Evolutionary conservation across 2,888 invertebrate species (phyloP), one percentile per base, ranked within the genome.

Genomic region (Orthosia cruda): DNA sequence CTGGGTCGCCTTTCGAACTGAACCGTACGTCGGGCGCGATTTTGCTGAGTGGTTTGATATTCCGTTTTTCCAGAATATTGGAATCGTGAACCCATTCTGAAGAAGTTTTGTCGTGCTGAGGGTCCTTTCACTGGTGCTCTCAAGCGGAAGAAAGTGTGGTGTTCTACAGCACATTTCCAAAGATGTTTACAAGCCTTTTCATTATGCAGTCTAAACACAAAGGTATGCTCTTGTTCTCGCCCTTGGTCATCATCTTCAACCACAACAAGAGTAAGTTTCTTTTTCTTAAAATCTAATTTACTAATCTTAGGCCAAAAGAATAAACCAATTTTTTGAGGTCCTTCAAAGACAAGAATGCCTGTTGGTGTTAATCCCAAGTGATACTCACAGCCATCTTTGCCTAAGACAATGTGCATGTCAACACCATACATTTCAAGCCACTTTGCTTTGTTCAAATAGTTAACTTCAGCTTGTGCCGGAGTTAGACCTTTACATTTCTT

Each of bases 231-330:
- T 92, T 99, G 99, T 94, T 99, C 99, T 66, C 98, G 97, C 0
- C 99, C 99, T 94, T 99, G 98, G 92, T 99, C 99, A 92, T 99
- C 99, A 94, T 99, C 99, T 95, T 99, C 99, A 15, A 99, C 99
- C 4, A 99, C 99, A 62, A 99, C 98, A 71, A 99, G 97, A 0
- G 99, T 99, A 64, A 99, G 95, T 94, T 99, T 99, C 95, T 99
- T 99, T 95, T 99, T 99, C 94, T 99, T 99, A 92, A 99, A 99
- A 95, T 99, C 99, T 70, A 99, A 96, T 93, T 99, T 98, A 80
- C 99, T 99, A 89, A 99, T 99, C 97, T 99, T 99, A 3, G 99
- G 99, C 99, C 99, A 99, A 94, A 99, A 99, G 95, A 99, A 99
- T 23, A 99, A 97, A 0, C 99, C 99, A 89, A 99, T 99, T 96